phyloP scores from a whole-genome alignment of 2,113 vertebrate genomes.

The Parus major region DNA sequence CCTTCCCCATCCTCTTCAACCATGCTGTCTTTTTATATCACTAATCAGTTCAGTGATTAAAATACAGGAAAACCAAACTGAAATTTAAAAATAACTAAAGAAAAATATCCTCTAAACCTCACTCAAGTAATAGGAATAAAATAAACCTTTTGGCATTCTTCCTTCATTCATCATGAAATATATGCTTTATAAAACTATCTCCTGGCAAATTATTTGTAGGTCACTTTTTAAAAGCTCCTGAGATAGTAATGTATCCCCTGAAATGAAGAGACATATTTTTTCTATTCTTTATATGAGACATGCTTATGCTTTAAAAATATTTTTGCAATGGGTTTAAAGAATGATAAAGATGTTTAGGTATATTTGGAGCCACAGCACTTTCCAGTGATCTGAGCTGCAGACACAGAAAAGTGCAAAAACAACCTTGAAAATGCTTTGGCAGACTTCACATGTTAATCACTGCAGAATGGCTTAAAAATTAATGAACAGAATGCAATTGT shows the following conservation, averaged over 20 bases:
- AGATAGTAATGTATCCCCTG: not conserved
- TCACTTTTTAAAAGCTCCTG: slow-evolving; percentile 2
- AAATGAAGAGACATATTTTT: slow-evolving; percentile 17
- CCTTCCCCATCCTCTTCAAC: not conserved
- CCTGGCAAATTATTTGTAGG: not conserved
- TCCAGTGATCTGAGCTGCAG: not conserved
- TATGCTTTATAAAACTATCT: not conserved
- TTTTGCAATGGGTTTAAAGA: slow-evolving; percentile 36
- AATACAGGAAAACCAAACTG: not conserved
- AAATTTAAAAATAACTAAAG: not conserved
- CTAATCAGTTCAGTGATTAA: slow-evolving; percentile 17
- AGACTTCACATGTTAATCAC: slow-evolving; percentile 51
- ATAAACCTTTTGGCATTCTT: not conserved
- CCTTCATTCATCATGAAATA: not conserved
- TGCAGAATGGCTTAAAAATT: slow-evolving; percentile 60
- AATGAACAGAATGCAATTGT: slow-evolving; percentile 59
- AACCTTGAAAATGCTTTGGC: slow-evolving; percentile 59
- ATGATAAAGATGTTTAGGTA: slow-evolving; percentile 7
- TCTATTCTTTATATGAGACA: not conserved
- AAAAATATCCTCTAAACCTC: not conserved
- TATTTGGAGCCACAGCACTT: not conserved
- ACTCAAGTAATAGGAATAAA: not conserved
- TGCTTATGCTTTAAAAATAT: not conserved
- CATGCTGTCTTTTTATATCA: not conserved
- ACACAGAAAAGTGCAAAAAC: slow-evolving; percentile 44